A percentile compares a stretch with the other conserved stretches of the same genome.
Conservation (phyloP, 2,113 vertebrate species). For the Anseranas semipalmata region DNA sequence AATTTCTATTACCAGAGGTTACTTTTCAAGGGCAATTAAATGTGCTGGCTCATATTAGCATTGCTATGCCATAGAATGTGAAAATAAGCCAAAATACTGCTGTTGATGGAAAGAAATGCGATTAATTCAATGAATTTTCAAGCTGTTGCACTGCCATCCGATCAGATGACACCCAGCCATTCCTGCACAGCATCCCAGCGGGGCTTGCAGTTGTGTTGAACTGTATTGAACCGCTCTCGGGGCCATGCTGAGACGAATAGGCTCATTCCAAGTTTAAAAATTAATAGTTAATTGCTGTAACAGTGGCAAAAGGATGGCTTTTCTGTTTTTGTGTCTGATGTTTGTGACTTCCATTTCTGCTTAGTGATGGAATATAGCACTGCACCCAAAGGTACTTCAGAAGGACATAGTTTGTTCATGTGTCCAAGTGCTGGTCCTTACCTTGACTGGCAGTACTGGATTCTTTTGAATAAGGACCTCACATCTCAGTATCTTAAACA, state of each 20-base stretch:
- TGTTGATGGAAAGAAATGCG: not conserved
- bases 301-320: not conserved
- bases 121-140: not conserved
- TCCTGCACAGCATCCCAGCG: not conserved
- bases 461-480: not conserved
- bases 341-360: not conserved
- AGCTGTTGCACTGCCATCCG: not conserved
- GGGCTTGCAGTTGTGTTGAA: not conserved
- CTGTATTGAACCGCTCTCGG: not conserved
- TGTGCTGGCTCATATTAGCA: not conserved
- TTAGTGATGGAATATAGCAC: not conserved
- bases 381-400: not conserved
- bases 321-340: not conserved
- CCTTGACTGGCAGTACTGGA: not conserved
- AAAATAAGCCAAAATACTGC: not conserved
- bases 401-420: not conserved
- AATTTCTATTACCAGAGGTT: constrained; percentile 21
- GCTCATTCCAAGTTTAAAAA: not conserved
- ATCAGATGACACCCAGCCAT: not conserved
- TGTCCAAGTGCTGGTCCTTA: not conserved
- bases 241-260: not conserved
- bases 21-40: constrained; percentile 28
- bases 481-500: not conserved
- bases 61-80: not conserved
- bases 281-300: not conserved